These are phyloP conservation scores for Catamblyrhynchus diadema DNA, from an alignment of 2,797 vertebrate genomes.

Conservation along the genomic window DNA sequence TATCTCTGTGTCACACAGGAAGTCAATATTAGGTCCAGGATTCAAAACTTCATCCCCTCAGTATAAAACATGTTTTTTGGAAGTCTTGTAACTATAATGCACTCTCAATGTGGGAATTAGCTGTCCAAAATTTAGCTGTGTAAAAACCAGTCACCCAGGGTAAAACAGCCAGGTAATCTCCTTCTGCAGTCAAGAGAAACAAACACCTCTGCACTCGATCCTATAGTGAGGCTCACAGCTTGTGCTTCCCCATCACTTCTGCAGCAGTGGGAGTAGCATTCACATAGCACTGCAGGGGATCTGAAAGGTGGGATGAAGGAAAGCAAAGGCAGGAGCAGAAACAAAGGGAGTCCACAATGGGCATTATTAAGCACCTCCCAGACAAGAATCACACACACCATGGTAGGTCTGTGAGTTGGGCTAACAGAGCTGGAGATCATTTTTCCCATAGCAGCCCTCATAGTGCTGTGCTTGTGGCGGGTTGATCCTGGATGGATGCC, in stretches of 20 bases:
- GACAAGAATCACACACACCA: neutral
- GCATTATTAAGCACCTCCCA: neutral
- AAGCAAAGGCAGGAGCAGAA: neutral
- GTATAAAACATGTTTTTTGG: neutral
- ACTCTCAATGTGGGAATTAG: neutral
- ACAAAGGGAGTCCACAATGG: accelerated
- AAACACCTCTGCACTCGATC: neutral
- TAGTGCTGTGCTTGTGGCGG: neutral
- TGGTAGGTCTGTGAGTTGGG: neutral
- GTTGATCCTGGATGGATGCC: neutral
- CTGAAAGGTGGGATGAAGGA: neutral
- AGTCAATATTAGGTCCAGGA: neutral
- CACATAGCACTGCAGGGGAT: neutral
- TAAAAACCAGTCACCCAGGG: neutral
- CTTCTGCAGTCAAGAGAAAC: neutral
- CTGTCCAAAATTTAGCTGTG: neutral
- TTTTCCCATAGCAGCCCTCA: neutral
- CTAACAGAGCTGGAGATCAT: neutral
- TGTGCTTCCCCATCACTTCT: neutral
- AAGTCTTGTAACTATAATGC: neutral
- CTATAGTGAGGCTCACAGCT: neutral
- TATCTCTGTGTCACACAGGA: neutral
- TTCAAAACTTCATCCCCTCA: neutral
- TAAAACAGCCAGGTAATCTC: neutral
- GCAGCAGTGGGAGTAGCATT: neutral